Percentiles rank a stretch among this genome's conserved stretches.
Evolutionary conservation across 2,797 vertebrate genomes (phyloP).

Genomic region (Mormyrops attenuatus): DNA sequence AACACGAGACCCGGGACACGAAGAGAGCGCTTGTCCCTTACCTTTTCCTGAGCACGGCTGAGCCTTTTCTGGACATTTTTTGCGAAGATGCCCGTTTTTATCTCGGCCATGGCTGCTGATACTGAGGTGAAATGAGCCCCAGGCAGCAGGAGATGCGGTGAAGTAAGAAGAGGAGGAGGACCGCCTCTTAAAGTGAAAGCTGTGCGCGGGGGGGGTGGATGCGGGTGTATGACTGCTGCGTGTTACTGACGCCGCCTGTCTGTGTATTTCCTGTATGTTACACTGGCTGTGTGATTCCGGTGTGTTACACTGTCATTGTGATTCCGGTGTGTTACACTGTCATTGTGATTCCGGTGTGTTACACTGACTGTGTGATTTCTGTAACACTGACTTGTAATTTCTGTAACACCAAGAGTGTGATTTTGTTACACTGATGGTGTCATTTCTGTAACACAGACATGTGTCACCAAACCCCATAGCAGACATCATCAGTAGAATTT

Average conservation of each 20-base stretch:
- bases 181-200: conserved; percentile 50
- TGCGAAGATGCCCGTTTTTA: conserved; percentile 90
- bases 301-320: background rate
- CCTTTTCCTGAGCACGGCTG: conserved; percentile 92
- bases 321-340: background rate
- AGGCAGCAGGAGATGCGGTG: conserved; percentile 34
- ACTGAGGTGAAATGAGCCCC: conserved; percentile 42
- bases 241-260: background rate
- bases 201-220: background rate
- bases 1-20: background rate
- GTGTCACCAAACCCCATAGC: background rate
- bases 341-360: background rate
- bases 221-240: background rate
- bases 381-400: background rate
- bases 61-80: conserved; percentile 93
- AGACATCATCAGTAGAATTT: background rate
- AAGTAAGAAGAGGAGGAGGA: conserved; percentile 13
- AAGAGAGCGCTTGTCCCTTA: conserved; percentile 40
- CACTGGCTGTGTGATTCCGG: background rate
- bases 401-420: background rate
- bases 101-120: conserved; percentile 84
- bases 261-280: background rate
- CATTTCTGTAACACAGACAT: background rate
- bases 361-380: background rate
- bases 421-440: background rate